Evolutionary conservation across 2,113 vertebrate species (phyloP).

Genomic region (Pterophyllum scalare): DNA sequence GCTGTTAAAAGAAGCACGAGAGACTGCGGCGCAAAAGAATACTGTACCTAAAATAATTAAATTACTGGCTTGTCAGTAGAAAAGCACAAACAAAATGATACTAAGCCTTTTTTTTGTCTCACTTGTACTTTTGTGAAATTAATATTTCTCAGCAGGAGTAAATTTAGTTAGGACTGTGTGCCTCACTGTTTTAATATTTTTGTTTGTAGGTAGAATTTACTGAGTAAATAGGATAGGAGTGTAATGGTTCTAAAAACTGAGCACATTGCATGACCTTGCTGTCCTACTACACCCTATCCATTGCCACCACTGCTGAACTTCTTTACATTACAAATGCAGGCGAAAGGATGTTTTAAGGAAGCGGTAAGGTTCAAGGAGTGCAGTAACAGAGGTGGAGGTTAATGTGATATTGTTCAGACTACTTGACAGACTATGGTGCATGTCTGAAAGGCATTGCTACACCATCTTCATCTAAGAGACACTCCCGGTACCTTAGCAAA

Average conservation of each 20-base stretch:
- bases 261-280: background rate
- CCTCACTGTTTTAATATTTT: background rate
- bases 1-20: slow-evolving; percentile 31
- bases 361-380: background rate
- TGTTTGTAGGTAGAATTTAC: background rate
- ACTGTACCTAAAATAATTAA: background rate
- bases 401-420: background rate
- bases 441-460: background rate
- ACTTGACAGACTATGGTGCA: background rate
- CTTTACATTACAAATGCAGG: background rate
- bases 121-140: background rate
- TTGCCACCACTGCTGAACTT: background rate
- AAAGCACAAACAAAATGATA: slow-evolving; percentile 28
- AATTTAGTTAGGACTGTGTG: background rate
- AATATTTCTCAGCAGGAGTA: background rate
- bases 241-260: background rate
- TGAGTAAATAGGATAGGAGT: background rate
- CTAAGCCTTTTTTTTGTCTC: background rate
- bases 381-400: background rate
- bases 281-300: background rate
- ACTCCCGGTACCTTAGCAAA: background rate
- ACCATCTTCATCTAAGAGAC: background rate
- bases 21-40: slow-evolving; percentile 8
- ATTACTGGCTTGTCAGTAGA: slow-evolving; percentile 3
- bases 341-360: background rate